These are phyloP conservation scores for Diarsia brunnea DNA, from an alignment of 2,888 invertebrate species.

Conservation along the genomic window DNA sequence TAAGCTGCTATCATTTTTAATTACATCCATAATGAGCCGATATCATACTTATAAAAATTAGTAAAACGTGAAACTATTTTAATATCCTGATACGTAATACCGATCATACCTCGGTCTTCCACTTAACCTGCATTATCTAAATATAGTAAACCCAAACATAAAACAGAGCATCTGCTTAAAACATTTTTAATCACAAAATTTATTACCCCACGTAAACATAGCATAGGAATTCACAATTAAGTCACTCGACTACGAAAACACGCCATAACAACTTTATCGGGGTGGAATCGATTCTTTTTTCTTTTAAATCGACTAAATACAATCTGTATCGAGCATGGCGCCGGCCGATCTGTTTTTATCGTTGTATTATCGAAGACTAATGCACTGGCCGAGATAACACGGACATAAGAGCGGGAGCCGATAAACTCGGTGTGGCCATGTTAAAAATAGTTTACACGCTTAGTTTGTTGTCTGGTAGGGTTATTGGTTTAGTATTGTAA, in stretches of 20 bases:
- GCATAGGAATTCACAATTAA: slow-evolving; percentile 88
- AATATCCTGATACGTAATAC: slow-evolving; percentile 45
- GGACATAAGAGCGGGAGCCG: slow-evolving; percentile 89
- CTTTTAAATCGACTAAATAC: slow-evolving; percentile 85
- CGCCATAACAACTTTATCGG: slow-evolving; percentile 89
- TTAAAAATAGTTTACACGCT: slow-evolving; percentile 90
- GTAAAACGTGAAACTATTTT: slow-evolving; percentile 48
- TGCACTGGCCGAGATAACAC: slow-evolving; percentile 88
- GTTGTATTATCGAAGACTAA: slow-evolving; percentile 89
- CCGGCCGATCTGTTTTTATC: slow-evolving; percentile 89
- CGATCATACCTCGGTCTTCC: slow-evolving; percentile 36
- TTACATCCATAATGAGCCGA: slow-evolving; percentile 15
- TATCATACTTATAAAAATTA: slow-evolving; percentile 50
- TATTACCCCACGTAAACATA: slow-evolving; percentile 77
- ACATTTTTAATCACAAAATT: slow-evolving; percentile 74
- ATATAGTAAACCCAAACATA: slow-evolving; percentile 65
- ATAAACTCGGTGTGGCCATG: slow-evolving; percentile 90
- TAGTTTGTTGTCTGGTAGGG: slow-evolving; percentile 82
- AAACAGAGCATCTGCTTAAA: slow-evolving; percentile 70
- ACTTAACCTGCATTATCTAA: slow-evolving; percentile 64
- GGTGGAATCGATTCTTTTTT: slow-evolving; percentile 85
- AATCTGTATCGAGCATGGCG: slow-evolving; percentile 89
- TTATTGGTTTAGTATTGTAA: slow-evolving; percentile 63
- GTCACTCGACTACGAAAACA: slow-evolving; percentile 84
- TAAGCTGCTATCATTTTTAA: slow-evolving; percentile 4